phyloP scores from a whole-genome alignment of 2,113 vertebrate species.

The Sinosuthora webbiana region DNA sequence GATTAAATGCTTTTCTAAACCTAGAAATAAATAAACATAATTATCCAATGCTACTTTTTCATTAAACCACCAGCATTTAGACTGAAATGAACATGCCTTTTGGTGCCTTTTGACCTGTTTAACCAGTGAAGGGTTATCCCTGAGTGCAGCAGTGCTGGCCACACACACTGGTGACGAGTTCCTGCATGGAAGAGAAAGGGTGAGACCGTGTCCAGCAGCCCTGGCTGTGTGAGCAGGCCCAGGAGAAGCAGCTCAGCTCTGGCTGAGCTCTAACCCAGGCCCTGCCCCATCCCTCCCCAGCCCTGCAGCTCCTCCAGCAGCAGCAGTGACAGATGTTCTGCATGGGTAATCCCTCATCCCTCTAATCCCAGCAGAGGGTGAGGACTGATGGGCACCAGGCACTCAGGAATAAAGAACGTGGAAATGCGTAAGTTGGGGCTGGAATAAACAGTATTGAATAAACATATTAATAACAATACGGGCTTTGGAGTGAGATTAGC shows the following conservation, averaged over 20 bases:
- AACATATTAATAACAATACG: not conserved
- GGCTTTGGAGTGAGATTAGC: slow-evolving; percentile 27
- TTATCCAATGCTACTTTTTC: slow-evolving; percentile 11
- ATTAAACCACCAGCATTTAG: slow-evolving; percentile 1
- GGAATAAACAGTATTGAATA: slow-evolving; percentile 17
- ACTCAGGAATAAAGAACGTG: not conserved
- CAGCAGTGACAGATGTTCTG: slow-evolving; percentile 12
- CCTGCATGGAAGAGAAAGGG: not conserved
- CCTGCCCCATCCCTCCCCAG: not conserved
- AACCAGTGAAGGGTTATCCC: not conserved
- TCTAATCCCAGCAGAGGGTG: slow-evolving; percentile 22
- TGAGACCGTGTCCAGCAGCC: not conserved
- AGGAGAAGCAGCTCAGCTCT: not conserved
- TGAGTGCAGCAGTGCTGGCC: not conserved
- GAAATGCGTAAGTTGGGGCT: not conserved
- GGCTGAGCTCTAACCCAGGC: not conserved
- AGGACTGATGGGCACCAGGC: not conserved
- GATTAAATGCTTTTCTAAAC: not conserved
- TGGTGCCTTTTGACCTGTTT: not conserved
- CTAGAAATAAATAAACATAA: not conserved
- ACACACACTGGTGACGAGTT: not conserved
- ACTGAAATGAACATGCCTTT: not conserved
- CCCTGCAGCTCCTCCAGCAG: not conserved
- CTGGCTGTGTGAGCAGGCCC: not conserved
- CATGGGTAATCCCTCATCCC: slow-evolving; percentile 14